These are phyloP conservation scores for Yponomeuta sedellus DNA, from an alignment of 2,888 invertebrate genomes.

Conservation along the genomic window DNA sequence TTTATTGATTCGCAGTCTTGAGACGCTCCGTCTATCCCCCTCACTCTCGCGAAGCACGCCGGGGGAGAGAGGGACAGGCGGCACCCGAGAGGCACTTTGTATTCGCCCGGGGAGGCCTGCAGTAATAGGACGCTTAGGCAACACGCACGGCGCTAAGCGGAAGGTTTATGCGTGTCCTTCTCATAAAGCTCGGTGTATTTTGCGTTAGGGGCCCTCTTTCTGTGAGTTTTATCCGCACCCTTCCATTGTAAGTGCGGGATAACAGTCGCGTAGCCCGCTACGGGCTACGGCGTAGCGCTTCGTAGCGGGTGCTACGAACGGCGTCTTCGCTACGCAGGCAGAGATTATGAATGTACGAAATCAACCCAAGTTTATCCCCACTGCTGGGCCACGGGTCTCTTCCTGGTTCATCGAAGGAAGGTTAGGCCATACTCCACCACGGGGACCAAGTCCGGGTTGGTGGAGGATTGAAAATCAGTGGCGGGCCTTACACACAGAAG, in stretches of 20 bases:
- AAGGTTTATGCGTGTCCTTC: constrained; percentile 40
- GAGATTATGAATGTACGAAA: too few relatives aligned
- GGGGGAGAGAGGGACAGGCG: constrained; percentile 31
- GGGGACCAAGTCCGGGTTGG: too few relatives aligned
- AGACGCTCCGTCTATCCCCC: constrained; percentile 61
- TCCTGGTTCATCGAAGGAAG: too few relatives aligned
- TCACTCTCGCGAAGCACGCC: constrained; percentile 35
- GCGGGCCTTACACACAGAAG: too few relatives aligned
- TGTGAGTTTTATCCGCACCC: constrained; percentile 24
- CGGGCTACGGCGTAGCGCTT: constrained; percentile 7
- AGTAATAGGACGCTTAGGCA: constrained; percentile 53
- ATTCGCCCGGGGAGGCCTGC: constrained; percentile 60
- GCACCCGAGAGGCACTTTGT: constrained; percentile 59
- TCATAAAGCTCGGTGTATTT: constrained; percentile 32
- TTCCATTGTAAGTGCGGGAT: constrained; percentile 17
- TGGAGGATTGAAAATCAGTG: too few relatives aligned
- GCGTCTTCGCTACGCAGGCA: background rate
- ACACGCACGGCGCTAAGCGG: constrained; percentile 48
- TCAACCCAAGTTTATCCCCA: too few relatives aligned
- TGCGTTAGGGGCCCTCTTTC: constrained; percentile 23
- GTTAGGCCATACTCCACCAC: too few relatives aligned
- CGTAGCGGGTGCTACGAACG: constrained; percentile 11
- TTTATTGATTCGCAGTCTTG: constrained; percentile 78
- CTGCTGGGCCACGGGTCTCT: too few relatives aligned
- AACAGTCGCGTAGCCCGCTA: background rate